These are phyloP conservation scores for Danio aesculapii DNA, from an alignment of 2,797 vertebrate genomes.

Conservation along the genomic window DNA sequence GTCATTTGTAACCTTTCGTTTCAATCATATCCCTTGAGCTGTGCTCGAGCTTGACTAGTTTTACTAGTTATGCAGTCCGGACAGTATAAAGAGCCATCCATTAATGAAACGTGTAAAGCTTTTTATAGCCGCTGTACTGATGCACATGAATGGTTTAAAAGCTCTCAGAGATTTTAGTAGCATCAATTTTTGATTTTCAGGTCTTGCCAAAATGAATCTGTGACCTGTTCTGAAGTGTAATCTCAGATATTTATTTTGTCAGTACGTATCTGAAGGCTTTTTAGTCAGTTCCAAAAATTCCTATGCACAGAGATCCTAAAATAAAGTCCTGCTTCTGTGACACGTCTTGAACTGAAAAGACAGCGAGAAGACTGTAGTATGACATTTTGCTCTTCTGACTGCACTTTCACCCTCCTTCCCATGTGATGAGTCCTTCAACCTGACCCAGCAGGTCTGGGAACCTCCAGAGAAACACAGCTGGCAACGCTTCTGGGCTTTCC, in stretches of 20 bases:
- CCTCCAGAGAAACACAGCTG: constrained; percentile 7
- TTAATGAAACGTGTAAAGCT: constrained; percentile 22
- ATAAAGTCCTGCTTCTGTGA: constrained; percentile 23
- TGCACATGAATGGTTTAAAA: constrained; percentile 18
- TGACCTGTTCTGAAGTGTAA: neutral
- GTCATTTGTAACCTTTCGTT: constrained; percentile 21
- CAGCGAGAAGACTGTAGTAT: neutral
- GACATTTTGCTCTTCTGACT: constrained; percentile 8
- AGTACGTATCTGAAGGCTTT: neutral
- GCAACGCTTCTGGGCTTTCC: constrained; percentile 19
- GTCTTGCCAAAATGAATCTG: neutral
- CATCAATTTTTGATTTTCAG: constrained; percentile 37
- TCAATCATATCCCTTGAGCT: neutral
- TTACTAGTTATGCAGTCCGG: constrained; percentile 36
- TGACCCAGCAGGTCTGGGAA: constrained; percentile 34
- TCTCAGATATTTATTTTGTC: constrained; percentile 1
- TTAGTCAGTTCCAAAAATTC: constrained; percentile 3
- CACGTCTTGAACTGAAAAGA: constrained; percentile 2
- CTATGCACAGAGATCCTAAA: neutral
- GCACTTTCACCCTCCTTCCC: constrained; percentile 19
- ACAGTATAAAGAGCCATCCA: neutral
- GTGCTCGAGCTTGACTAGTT: constrained; percentile 27
- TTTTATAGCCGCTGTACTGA: constrained; percentile 28
- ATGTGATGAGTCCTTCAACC: constrained; percentile 12
- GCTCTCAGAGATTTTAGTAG: constrained; percentile 26